phyloP scores from a whole-genome alignment of 2,113 vertebrate species.

The Falcunculus frontatus region DNA sequence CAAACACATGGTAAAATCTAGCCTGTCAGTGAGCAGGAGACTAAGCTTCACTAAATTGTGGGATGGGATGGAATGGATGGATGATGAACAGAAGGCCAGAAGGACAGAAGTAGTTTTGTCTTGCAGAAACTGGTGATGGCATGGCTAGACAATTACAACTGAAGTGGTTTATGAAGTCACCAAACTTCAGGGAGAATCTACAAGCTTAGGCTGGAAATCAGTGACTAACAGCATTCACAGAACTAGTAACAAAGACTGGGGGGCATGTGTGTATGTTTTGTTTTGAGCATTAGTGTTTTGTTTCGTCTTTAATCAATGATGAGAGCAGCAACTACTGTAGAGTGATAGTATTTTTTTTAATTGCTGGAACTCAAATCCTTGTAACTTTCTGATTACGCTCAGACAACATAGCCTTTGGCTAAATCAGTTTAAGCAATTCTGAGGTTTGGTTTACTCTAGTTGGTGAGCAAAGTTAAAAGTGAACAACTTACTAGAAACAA shows the following conservation, averaged over 20 bases:
- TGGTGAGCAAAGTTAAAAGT: background rate
- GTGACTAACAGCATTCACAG: background rate
- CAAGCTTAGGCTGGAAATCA: background rate
- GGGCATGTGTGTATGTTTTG: accelerated
- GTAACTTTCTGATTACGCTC: background rate
- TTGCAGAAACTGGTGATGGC: background rate
- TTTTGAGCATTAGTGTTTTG: background rate
- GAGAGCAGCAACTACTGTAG: background rate
- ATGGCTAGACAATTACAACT: background rate
- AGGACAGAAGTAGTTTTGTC: background rate
- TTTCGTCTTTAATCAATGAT: background rate
- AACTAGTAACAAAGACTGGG: background rate
- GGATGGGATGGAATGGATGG: background rate
- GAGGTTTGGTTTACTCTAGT: background rate
- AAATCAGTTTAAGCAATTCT: background rate
- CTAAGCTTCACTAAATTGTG: background rate
- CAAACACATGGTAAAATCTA: background rate
- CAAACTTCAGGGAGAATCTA: background rate
- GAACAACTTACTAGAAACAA: background rate
- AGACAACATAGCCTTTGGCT: background rate
- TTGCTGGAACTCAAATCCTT: background rate
- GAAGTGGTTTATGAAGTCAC: background rate
- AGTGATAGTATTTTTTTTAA: background rate
- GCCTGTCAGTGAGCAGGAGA: background rate
- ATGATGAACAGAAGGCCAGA: background rate